Base-by-base conservation (phyloP, 2,888 invertebrate species). In the Mythimna ferrago region DNA sequence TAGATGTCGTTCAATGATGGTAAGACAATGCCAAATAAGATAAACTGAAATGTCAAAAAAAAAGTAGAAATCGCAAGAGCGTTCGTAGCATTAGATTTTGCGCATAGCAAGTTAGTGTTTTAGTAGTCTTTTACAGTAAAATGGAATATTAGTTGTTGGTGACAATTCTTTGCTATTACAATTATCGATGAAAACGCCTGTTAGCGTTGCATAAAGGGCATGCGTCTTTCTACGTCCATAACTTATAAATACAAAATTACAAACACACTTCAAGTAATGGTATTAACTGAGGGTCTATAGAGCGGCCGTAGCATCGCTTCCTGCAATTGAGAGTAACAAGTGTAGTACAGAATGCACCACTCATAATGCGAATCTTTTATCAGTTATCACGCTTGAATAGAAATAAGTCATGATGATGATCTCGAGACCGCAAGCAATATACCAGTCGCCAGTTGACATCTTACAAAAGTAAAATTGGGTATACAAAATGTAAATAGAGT, bases 261-360 rank as follows among this genome's bases (percentile, higher is more conserved):
- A 53, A 74, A 64, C 26, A 54, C 2, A 11, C 26, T 10, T 58
- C 26, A 65, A 51, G 21, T 63, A 66, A 38, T 63, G 26, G n/a
- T 48, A 41, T 35, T 57, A 63, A 41, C 71, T n/a, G 57, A 41
- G 26, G 32, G 41, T 32, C 26, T 54, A 57, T 57, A 67, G 19
- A 32, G 64, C 16, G 14, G 10, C 35, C 38, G 3, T 41, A 44
- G 19, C 19, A n/a, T 26, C 60, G 26, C 51, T 68, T 72, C 83
- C 66, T 80, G 83, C 48, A 82, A 82, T 82, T 80, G 38, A 69
- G 32, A 66, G 26, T 58, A 77, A 78, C 72, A 21, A 48, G 7
- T 51, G 64, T 21, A 32, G 38, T 21, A 38, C 48, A 19, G 35
- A 54, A 54, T 66, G 79, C 65, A 68, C 54, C 54, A 71, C 57